Evolutionary conservation across 2,113 vertebrate genomes (phyloP).

Genomic region (Toxotes jaculatrix): DNA sequence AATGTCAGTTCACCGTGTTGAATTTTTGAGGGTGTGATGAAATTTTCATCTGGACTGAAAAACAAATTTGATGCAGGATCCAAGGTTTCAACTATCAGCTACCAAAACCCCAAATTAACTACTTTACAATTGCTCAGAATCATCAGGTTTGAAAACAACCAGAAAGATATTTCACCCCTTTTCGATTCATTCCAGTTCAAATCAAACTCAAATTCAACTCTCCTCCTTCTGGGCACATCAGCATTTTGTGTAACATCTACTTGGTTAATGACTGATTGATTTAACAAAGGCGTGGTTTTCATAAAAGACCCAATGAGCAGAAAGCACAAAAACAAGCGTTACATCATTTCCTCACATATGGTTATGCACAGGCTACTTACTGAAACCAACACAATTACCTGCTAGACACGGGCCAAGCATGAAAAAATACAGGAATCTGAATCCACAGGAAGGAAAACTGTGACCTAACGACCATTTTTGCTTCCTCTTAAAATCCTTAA

Average conservation of each 20-base stretch:
- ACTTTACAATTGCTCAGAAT: not conserved
- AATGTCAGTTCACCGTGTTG: not conserved
- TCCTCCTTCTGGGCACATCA: not conserved
- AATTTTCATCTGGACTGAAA: not conserved
- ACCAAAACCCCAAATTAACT: not conserved
- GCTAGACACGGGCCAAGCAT: not conserved
- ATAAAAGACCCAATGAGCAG: not conserved
- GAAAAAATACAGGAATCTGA: not conserved
- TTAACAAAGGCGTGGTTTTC: constrained; percentile 61
- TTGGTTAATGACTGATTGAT: constrained; percentile 45
- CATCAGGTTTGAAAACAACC: not conserved
- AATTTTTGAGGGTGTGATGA: not conserved
- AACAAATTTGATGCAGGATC: not conserved
- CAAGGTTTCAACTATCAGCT: not conserved
- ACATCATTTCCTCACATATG: constrained; percentile 49
- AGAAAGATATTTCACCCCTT: not conserved
- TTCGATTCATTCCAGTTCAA: not conserved
- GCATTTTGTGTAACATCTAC: not conserved
- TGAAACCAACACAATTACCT: constrained; percentile 14
- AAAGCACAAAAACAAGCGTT: constrained; percentile 29
- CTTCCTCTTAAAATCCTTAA: not conserved
- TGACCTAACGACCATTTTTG: not conserved
- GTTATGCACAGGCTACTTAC: constrained; percentile 12
- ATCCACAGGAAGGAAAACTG: not conserved
- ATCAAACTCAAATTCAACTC: not conserved